These are phyloP conservation scores for Rhynchomys soricoides DNA, from an alignment of 2,113 vertebrate species.

Conservation along the genomic window DNA sequence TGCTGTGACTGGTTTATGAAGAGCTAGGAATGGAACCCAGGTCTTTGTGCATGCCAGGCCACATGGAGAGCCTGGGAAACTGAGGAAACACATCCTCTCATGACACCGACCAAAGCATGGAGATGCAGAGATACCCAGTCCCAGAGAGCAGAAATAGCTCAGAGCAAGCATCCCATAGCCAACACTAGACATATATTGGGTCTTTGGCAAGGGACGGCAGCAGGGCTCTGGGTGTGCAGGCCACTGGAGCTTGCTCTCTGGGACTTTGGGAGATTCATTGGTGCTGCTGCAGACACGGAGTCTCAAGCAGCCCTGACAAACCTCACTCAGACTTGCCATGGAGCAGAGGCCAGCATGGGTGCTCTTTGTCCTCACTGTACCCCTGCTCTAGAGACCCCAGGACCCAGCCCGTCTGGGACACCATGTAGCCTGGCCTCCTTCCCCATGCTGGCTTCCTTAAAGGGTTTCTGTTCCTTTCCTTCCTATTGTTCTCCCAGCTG, in stretches of 20 bases:
- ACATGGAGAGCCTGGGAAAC: background rate
- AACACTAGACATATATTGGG: background rate
- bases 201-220: background rate
- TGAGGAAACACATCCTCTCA: background rate
- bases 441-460: background rate
- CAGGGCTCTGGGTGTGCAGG: background rate
- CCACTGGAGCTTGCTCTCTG: background rate
- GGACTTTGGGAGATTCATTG: background rate
- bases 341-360: background rate
- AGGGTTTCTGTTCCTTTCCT: background rate
- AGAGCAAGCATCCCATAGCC: background rate
- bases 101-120: accelerated
- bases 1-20: background rate
- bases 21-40: background rate
- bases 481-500: slow-evolving; percentile 11
- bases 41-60: background rate
- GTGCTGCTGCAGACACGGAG: background rate
- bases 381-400: background rate
- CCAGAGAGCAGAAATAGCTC: background rate
- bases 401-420: background rate
- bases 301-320: background rate
- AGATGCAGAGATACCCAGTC: background rate
- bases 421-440: background rate
- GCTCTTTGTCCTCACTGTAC: accelerated
- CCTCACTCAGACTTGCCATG: background rate